These are phyloP conservation scores for Isurus oxyrinchus DNA, from an alignment of 2,113 vertebrate genomes.

Conservation along the genomic window DNA sequence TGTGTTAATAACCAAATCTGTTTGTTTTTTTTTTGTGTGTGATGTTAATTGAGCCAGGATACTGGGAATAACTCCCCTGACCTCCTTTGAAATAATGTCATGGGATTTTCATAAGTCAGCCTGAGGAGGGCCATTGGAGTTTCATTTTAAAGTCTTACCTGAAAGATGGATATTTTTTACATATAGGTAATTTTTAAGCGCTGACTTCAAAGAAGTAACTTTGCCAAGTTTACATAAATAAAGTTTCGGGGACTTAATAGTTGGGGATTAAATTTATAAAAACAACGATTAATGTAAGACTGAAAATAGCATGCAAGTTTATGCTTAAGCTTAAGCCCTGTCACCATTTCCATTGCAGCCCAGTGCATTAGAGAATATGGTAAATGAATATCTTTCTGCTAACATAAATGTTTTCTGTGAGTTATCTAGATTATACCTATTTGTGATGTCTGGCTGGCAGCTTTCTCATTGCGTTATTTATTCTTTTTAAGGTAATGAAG, in stretches of 20 bases:
- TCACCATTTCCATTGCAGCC: not conserved
- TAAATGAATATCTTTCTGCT: not conserved
- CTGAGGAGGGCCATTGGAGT: too few relatives aligned
- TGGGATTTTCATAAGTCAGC: too few relatives aligned
- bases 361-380: not conserved
- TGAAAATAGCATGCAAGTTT: not conserved
- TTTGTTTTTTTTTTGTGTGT: too few relatives aligned
- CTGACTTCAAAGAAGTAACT: not conserved
- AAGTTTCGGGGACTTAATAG: not conserved
- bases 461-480: slow-evolving; percentile 28
- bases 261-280: not conserved
- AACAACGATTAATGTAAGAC: not conserved
- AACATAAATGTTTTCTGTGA: not conserved
- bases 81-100: too few relatives aligned
- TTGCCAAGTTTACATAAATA: not conserved
- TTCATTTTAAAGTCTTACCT: too few relatives aligned
- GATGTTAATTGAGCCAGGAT: too few relatives aligned
- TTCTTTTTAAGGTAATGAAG: slow-evolving; percentile 71
- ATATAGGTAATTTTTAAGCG: not conserved
- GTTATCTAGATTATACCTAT: not conserved
- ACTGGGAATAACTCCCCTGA: too few relatives aligned
- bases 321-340: not conserved
- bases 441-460: not conserved
- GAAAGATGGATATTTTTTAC: too few relatives aligned
- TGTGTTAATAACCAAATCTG: too few relatives aligned